These are phyloP conservation scores for Sphyrna mokarran DNA, from an alignment of 2,113 vertebrate genomes.

Conservation along the genomic window DNA sequence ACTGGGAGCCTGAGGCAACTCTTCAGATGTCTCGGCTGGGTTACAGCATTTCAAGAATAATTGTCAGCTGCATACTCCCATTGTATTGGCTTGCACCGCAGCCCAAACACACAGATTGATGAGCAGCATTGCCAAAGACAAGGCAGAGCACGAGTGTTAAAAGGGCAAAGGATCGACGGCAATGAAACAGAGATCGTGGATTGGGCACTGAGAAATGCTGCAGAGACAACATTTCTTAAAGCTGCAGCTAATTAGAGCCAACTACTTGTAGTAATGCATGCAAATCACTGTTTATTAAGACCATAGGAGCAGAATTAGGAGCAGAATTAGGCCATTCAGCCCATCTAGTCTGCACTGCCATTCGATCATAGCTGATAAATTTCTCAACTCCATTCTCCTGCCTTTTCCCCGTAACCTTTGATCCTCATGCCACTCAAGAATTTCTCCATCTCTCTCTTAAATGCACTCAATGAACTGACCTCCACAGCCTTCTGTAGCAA, in stretches of 20 bases:
- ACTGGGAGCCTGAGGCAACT: not conserved
- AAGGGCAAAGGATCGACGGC: not conserved
- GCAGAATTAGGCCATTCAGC: too few species aligned
- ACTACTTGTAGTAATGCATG: not conserved
- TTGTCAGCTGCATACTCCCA: not conserved
- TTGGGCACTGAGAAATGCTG: not conserved
- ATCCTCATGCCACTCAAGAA: too few species aligned
- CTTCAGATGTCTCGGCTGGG: not conserved
- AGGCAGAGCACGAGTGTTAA: not conserved
- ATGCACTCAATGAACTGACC: too few species aligned
- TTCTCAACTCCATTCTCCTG: too few species aligned
- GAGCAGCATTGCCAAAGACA: not conserved
- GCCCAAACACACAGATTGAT: not conserved
- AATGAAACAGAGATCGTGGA: not conserved
- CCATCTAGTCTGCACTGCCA: too few species aligned
- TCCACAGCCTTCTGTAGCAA: too few species aligned
- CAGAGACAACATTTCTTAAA: not conserved
- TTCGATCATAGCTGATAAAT: too few species aligned
- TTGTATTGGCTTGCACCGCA: not conserved
- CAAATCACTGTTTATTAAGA: not conserved
- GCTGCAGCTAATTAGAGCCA: not conserved
- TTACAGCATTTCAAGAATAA: constrained; percentile 12
- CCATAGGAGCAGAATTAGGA: too few species aligned
- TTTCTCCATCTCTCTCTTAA: too few species aligned
- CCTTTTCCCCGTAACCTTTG: too few species aligned